phyloP scores from a whole-genome alignment of 23 tunicate species.

The Aplidium turbinatum region DNA sequence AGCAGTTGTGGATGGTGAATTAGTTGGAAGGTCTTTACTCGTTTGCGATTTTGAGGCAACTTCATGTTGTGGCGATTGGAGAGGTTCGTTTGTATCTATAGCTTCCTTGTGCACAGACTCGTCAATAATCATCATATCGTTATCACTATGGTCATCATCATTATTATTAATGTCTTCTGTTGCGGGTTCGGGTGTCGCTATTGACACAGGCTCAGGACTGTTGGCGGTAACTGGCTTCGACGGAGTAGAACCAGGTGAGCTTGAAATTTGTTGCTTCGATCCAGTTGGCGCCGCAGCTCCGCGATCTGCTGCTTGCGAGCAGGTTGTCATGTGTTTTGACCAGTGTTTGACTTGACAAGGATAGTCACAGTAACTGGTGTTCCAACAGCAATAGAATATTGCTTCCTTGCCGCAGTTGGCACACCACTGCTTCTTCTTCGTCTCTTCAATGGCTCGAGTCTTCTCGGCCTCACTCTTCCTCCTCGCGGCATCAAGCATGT shows the following conservation, averaged over 20 bases:
- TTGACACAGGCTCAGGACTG: not conserved
- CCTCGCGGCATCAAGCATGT: conserved; percentile 60
- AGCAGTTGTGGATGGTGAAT: not conserved
- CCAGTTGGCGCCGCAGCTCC: conserved; percentile 4
- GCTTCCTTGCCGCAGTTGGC: conserved; percentile 97
- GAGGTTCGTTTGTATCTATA: too few species aligned
- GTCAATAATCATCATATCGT: conserved; percentile 68
- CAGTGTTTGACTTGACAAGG: conserved; percentile 98
- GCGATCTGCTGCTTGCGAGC: conserved; percentile 65
- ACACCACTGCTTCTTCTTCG: conserved; percentile 98
- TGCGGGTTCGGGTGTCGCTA: too few species aligned
- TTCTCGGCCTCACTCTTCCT: conserved; percentile 73
- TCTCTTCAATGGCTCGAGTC: conserved; percentile 66
- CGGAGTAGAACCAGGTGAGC: not conserved
- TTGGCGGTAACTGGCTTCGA: conserved; percentile 1
- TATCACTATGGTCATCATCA: conserved; percentile 54
- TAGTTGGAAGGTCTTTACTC: too few species aligned
- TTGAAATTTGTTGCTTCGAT: not conserved
- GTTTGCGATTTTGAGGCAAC: too few species aligned
- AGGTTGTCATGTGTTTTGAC: conserved; percentile 89
- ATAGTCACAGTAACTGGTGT: conserved; percentile 96
- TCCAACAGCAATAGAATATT: conserved; percentile 98
- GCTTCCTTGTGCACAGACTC: conserved; percentile 33
- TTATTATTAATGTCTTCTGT: conserved; percentile 14
- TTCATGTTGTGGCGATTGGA: too few species aligned